Evolutionary conservation across 2,888 invertebrate species (phyloP), one percentile per base, ranked within the genome.

Genomic region (Sinodicranocentrus sp.): DNA sequence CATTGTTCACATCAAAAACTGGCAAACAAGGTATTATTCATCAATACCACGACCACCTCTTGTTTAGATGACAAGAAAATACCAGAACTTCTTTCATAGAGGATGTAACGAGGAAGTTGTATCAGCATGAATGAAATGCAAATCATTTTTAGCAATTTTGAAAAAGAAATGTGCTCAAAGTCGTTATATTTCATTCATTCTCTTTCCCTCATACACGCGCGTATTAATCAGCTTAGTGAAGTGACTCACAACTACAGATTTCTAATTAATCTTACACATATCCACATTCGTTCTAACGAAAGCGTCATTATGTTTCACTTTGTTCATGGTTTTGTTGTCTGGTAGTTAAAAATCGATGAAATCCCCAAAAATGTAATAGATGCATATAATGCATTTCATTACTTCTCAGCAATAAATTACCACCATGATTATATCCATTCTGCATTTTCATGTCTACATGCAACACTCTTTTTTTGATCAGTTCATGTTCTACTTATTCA

Each of bases 1-100:
- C 5, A 59, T 59, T 59, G 25, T 59, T 23, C 59, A 59, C 25
- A 48, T n/a, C 5, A 48, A 71, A 72, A 73, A 73, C 26, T 73
- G 73, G 48, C 73, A 73, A 61, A 63, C 28, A 61, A 73, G 23
- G 28, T 73, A 48, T 57, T 71, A 71, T 39, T 71, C 57, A 71
- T 54, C 57, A 71, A 70, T 28, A 54, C 19, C 33, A 52, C 48
- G 33, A n/a, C 10, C 33, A 33, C 33, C 48, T 48, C 48, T n/a
- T 48, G 15, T 48, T 48, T 57, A 15, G 57, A 57, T 59, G 59
- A 59, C 59, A 59, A 15, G 25, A 25, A 48, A 59, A 59, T n/a
- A 19, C 10, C 15, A 59, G 10, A 13, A 13, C 59, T 23, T 59
- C 59, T 59, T 59, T 25, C 59, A 25, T n/a, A 25, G 10, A 59